Evolutionary conservation across 2,113 vertebrate genomes (phyloP), one percentile per base, ranked within the genome.

Genomic region (Paramisgurnus dabryanus): DNA sequence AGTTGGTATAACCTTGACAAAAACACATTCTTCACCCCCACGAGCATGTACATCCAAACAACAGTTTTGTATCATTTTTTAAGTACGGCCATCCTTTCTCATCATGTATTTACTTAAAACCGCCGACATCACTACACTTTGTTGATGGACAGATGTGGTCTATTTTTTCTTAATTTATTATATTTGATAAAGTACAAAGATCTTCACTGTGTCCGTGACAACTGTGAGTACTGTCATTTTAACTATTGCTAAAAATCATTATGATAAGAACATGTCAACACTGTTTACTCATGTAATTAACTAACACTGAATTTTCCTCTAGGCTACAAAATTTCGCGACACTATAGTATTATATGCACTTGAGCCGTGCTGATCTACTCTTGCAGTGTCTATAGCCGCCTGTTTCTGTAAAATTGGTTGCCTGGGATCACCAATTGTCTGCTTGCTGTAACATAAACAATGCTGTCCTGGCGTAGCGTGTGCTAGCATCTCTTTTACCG

Each of bases 161-260:
- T 80, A 15, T 82, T 41, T 47, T 65, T 79, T n/a, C 13, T 22
- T 75, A 67, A 76, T 40, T 47, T 70, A 73, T 82, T 18, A 66
- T 65, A 79, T 84, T 82, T 80, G 77, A 71, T 85, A 84, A 77
- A 87, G 82, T 84, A 61, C 73, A 88, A 90, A 81, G 81, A 85
- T 82, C 84, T 85, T 89, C 89, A 90, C 90, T 91, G 90, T 92
- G 91, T 89, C 88, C 86, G 89, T 90, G 85, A 90, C 43, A 84
- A 91, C 90, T 87, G 90, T 91, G 90, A 93, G 79, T 84, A 78
- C 85, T 80, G 85, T 87, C 79, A 78, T 85, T 83, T 63, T 83
- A 76, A 84, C 85, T 76, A 81, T 82, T 87, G 82, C 40, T 85
- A 81, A 34, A 77, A 82, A 76, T 73, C 81, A 80, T 80, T 85